Evolutionary conservation across 1,140 invertebrate genomes (phyloP).

Genomic region (Listronotus oregonensis): DNA sequence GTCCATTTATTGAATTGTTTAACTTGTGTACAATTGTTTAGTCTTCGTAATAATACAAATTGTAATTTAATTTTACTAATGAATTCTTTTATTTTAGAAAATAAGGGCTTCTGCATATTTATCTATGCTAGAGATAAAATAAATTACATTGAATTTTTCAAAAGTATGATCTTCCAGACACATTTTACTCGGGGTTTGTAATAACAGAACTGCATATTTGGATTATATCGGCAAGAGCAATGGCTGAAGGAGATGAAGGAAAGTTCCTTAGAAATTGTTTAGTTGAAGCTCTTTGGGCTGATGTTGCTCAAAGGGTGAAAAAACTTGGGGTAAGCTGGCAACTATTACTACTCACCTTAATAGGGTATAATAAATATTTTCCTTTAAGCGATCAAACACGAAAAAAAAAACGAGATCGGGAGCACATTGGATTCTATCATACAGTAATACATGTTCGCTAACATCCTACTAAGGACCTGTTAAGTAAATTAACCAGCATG

Average conservation of each 20-base stretch:
- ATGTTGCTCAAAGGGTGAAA: constrained; percentile 72
- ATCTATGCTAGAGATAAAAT: constrained; percentile 68
- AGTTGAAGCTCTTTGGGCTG: constrained; percentile 80
- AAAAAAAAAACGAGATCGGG: too few species aligned
- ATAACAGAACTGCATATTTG: constrained; percentile 85
- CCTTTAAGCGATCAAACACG: too few species aligned
- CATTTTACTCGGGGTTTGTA: constrained; percentile 82
- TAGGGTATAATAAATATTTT: too few species aligned
- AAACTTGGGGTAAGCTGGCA: constrained; percentile 64
- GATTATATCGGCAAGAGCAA: constrained; percentile 76
- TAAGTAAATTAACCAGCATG: too few species aligned
- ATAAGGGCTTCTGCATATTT: constrained; percentile 64
- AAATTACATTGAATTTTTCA: constrained; percentile 64
- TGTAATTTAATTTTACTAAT: too few species aligned
- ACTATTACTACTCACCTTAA: too few species aligned
- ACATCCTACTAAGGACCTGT: too few species aligned
- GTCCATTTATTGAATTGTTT: too few species aligned
- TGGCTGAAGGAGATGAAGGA: constrained; percentile 77
- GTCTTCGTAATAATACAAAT: too few species aligned
- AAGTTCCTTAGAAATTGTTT: constrained; percentile 72
- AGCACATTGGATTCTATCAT: too few species aligned
- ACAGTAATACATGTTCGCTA: too few species aligned
- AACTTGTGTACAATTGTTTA: too few species aligned
- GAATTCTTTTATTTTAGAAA: constrained; percentile 58
- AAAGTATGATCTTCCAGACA: constrained; percentile 74